Base-by-base conservation (phyloP, 2,797 vertebrate species). In the Ctenopoma kingsleyae region DNA sequence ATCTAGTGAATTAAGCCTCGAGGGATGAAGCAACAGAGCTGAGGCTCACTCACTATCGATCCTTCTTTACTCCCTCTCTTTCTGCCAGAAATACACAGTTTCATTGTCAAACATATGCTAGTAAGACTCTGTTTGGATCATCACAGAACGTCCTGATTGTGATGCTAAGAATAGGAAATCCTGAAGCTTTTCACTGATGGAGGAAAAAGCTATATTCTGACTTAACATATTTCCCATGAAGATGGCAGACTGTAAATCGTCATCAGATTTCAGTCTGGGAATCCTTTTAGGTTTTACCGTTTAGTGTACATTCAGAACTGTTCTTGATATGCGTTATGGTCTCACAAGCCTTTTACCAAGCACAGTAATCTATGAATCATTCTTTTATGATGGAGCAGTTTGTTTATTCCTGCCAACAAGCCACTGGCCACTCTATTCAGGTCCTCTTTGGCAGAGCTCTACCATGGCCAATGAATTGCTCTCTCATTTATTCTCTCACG, bases 41-140 rank as follows among this genome's bases (percentile, higher is more conserved):
- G 74, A 52, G 76, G 81, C 87, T 90, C 87, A 87, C 86, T 71
- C 69, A 0, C 36, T 91, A 93, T 93, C 67, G 92, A 93, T 92
- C 85, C 71, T 67, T 66, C 66, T 51, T 71, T 85, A 64, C 76
- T 74, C 67, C 66, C 48, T 46, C 57, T 78, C 71, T 48, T 70
- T 69, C 51, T 76, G 68, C 80, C 71, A 9, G 55, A 68, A 81
- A 82, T 25, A 72, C 77, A 65, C 82, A 16, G 76, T 81, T 83
- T 86, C 66, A 17, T 57, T 62, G 67, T 80, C 67, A 19, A 55
- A 71, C 58, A 7, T 53, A 44, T 51, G 56, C 71, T 70, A 41
- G 56, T 54, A 50, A 70, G 52, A 52, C 50, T 50, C 40, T 1
- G 25, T 23, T 8, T 46, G 75, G 22, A 38, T 3, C 57, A 30